phyloP scores from a whole-genome alignment of 2,797 vertebrate species.

The Buceros bicornis region DNA sequence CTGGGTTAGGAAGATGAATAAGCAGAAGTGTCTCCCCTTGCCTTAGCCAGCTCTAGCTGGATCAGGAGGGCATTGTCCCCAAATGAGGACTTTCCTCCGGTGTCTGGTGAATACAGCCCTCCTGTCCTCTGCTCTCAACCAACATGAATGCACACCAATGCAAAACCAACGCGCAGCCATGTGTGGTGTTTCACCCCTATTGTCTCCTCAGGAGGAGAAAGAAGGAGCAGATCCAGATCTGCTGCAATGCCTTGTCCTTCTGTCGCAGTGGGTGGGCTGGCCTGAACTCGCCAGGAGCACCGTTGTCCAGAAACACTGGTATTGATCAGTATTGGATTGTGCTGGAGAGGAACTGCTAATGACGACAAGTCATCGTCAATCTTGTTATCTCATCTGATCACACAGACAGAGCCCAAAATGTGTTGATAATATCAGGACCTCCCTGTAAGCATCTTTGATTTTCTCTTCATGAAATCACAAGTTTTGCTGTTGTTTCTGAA shows the following conservation, averaged over 20 bases:
- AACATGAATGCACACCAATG: neutral
- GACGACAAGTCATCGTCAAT: neutral
- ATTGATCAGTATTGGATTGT: neutral
- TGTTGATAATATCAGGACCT: fast-evolving
- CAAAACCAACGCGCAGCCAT: neutral
- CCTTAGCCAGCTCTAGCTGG: neutral
- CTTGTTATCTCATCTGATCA: neutral
- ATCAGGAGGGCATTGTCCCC: neutral
- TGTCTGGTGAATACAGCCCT: neutral
- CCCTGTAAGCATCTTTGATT: neutral
- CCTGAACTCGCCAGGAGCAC: neutral
- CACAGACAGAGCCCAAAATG: neutral
- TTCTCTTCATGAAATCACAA: neutral
- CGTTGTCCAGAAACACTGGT: fast-evolving
- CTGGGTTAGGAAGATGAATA: neutral
- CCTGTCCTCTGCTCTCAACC: too few relatives aligned
- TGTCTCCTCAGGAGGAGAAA: neutral
- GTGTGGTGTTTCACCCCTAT: neutral
- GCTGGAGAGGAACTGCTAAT: neutral
- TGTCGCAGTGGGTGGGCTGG: neutral
- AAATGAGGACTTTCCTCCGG: neutral
- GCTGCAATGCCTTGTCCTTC: neutral
- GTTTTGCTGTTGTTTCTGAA: neutral
- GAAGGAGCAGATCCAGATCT: neutral
- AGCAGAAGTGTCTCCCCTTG: neutral